Evolutionary conservation across 2,113 vertebrate species (phyloP), one percentile per base, ranked within the genome.

Genomic region (Diadophis punctatus): DNA sequence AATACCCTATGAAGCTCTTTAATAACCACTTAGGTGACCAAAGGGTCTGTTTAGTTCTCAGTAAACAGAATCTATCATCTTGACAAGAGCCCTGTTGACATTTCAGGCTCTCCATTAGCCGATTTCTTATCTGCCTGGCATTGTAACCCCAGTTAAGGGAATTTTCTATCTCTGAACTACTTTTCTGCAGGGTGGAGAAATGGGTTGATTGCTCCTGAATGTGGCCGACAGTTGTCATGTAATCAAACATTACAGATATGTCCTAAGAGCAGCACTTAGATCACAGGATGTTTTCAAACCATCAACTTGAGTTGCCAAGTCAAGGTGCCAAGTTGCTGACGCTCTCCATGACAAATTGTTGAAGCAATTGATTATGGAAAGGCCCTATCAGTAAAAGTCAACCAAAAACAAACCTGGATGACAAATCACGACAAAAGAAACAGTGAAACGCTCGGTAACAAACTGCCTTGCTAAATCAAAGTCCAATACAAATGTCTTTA

Each of bases 1-100:
- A 87, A 87, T 39, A 87, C 56, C 91, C 86, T 5, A 22, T 9
- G 34, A 20, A 46, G 56, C 34, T 49, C 14, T 53, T 88, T 51
- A 58, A 90, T 30, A 90, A 86, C 30, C 39, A 86, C 46, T 92
- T 86, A 90, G 88, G 53, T 20, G 46, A 90, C 53, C 85, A 63
- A 86, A 39, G 53, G 60, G 23, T 39, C 39, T n/a, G 49, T 9
- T 23, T 52, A 48, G 85, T 46, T 49, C 74, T 89, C 22, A 85
- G 87, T 55, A 90, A 90, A 90, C 46, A 90, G 53, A 90, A 92
- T 92, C 74, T 88, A 90, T 92, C 88, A 90, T 90, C 55, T 58
- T 43, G 20, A 9, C 52, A 85, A 84, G 51, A 48, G 7, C 46
- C 23, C 23, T 10, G 20, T 63, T 60, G 88, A 60, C 74, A 60